These are phyloP conservation scores for Drosophila melanosoma DNA, from an alignment of 2,888 invertebrate species.

Conservation along the genomic window DNA sequence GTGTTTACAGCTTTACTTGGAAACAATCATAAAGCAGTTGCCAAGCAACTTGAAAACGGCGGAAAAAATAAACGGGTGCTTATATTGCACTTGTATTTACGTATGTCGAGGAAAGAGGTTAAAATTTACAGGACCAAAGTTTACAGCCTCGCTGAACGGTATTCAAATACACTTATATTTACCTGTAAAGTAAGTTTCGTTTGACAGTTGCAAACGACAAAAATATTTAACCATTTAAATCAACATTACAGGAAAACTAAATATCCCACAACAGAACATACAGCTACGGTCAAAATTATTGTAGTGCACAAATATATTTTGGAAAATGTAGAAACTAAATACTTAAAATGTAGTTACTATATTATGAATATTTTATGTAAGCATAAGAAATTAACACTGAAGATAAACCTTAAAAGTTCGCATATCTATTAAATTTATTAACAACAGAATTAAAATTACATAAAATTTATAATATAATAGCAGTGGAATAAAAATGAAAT, in stretches of 20 bases:
- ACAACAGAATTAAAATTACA: neutral
- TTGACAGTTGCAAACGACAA: neutral
- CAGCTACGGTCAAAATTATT: neutral
- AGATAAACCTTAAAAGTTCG: neutral
- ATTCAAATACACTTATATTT: neutral
- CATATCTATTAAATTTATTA: neutral
- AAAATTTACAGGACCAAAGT: neutral
- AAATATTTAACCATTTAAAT: conserved; percentile 2
- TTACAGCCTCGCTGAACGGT: neutral
- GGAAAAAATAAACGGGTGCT: conserved; percentile 8
- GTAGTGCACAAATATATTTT: neutral
- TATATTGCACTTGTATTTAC: neutral
- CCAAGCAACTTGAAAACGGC: conserved; percentile 12
- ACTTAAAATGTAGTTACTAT: neutral
- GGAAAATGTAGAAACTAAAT: neutral
- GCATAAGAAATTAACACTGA: neutral
- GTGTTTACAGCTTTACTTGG: conserved; percentile 24
- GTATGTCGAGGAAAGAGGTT: neutral
- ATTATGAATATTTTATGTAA: neutral
- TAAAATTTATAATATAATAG: neutral
- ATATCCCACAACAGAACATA: neutral
- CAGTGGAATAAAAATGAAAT: neutral
- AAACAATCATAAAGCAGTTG: conserved; percentile 14
- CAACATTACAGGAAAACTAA: conserved; percentile 5
- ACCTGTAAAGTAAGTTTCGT: neutral